Percentiles rank a stretch among this genome's conserved stretches.
Conservation (phyloP, 1,140 invertebrate species). For the Bombus superbus region DNA sequence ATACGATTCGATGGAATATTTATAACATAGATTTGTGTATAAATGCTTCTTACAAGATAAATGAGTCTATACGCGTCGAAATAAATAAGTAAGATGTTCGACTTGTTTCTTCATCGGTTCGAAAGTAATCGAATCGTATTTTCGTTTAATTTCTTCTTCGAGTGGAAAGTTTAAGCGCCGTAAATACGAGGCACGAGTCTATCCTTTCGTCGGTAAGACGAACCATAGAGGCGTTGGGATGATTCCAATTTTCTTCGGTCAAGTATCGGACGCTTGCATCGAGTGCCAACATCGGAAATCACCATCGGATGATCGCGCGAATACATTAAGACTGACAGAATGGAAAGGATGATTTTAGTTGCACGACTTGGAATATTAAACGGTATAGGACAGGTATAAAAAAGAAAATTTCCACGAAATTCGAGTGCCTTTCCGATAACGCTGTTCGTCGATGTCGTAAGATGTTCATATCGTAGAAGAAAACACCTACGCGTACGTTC, state of each 20-base stretch:
- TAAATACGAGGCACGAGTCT: neutral
- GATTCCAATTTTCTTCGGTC: conserved; percentile 14
- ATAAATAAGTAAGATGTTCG: too few relatives aligned
- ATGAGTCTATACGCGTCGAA: neutral
- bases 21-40: neutral
- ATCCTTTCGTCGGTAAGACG: neutral
- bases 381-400: too few relatives aligned
- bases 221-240: neutral
- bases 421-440: too few relatives aligned
- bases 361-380: neutral
- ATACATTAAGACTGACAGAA: too few relatives aligned
- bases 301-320: too few relatives aligned
- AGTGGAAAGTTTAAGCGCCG: neutral
- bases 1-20: neutral
- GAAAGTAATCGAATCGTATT: too few relatives aligned
- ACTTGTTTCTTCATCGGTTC: neutral
- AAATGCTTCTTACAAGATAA: neutral
- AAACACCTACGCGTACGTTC: neutral
- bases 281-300: neutral
- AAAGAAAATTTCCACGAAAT: too few relatives aligned
- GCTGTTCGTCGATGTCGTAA: too few relatives aligned
- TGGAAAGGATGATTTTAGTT: neutral
- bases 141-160: neutral
- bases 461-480: neutral
- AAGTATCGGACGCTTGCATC: neutral